These are phyloP conservation scores for Drosophila miranda DNA, from an alignment of 1,140 invertebrate genomes.

Conservation along the genomic window DNA sequence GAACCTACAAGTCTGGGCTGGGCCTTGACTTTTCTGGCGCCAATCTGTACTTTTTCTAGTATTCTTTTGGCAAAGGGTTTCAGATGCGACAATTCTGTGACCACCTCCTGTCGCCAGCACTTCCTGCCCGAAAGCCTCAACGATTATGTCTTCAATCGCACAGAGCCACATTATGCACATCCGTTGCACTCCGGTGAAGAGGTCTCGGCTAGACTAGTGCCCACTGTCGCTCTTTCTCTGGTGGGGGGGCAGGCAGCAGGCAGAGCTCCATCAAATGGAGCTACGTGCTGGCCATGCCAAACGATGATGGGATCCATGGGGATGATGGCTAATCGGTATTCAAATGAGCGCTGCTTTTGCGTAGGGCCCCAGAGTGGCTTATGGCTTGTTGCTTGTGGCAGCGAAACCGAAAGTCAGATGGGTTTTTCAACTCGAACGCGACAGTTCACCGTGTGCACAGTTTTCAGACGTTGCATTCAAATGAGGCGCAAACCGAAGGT, in stretches of 20 bases:
- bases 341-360: constrained; percentile 61
- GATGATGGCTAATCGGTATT: constrained; percentile 72
- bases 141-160: constrained; percentile 45
- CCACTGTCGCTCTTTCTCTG: background rate
- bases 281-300: constrained; percentile 68
- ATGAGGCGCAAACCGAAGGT: constrained; percentile 69
- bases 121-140: constrained; percentile 59
- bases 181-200: constrained; percentile 35
- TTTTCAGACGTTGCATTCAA: constrained; percentile 56
- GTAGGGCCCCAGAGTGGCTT: constrained; percentile 44
- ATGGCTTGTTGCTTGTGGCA: constrained; percentile 5
- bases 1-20: too few species aligned
- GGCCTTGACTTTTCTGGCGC: constrained; percentile 45
- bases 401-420: constrained; percentile 78
- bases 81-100: constrained; percentile 48
- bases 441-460: constrained; percentile 61
- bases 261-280: constrained; percentile 17
- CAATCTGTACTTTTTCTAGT: constrained; percentile 6
- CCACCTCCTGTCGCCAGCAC: constrained; percentile 46
- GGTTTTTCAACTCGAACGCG: constrained; percentile 72
- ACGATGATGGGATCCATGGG: constrained; percentile 4
- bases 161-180: constrained; percentile 44
- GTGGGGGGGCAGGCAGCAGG: background rate
- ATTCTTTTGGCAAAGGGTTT: constrained; percentile 53
- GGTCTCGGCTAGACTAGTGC: constrained; percentile 32